Evolutionary conservation across 1,140 invertebrate species (phyloP).

Genomic region (Drosophila ogumai): DNA sequence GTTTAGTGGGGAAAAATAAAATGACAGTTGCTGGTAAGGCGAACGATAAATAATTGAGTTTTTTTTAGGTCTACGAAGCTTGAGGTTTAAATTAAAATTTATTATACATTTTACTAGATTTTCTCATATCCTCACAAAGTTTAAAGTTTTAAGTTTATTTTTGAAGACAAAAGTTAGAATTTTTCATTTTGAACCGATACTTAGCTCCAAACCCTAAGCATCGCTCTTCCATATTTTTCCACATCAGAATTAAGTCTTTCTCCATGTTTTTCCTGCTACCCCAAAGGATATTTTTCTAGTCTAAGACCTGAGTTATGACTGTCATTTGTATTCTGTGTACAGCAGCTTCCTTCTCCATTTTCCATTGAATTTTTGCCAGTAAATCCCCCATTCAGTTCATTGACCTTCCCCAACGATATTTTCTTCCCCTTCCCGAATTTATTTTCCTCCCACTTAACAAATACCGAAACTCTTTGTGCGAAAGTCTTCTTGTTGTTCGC

Average conservation of each 20-base stretch:
- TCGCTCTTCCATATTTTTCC: not conserved
- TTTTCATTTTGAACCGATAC: not conserved
- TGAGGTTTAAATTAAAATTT: not conserved
- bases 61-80: not conserved
- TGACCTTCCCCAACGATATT: constrained; percentile 18
- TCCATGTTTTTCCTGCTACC: not conserved
- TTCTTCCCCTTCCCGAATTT: constrained; percentile 8
- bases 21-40: no score
- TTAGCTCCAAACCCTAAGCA: not conserved
- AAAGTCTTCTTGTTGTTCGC: constrained; percentile 28
- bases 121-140: no score
- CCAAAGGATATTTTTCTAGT: constrained; percentile 10
- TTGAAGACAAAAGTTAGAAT: not conserved
- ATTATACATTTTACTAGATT: not conserved
- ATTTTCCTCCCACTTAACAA: constrained; percentile 28
- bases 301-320: constrained; percentile 29
- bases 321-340: constrained; percentile 37
- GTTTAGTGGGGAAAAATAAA: not conserved
- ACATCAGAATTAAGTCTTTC: not conserved
- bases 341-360: not conserved
- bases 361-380: constrained; percentile 2
- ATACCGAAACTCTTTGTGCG: constrained; percentile 40
- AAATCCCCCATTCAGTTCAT: constrained; percentile 24
- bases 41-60: no score
- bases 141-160: not conserved